Base-by-base conservation (phyloP, 2,113 vertebrate species). In the Lonchura striata region DNA sequence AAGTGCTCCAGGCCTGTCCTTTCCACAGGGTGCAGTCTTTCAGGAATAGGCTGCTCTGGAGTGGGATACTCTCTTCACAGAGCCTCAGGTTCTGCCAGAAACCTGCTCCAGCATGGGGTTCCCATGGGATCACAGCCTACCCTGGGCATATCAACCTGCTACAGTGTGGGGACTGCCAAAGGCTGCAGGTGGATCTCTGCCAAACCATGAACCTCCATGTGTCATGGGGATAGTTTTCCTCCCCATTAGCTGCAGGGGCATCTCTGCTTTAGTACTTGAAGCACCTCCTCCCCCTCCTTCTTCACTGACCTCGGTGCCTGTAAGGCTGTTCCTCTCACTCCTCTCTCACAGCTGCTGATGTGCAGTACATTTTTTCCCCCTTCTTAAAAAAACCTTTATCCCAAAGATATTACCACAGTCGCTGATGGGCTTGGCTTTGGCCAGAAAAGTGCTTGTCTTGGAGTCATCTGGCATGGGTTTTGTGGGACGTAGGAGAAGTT, bases 131-230 rank as follows among this genome's bases (percentile, higher is more conserved):
- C 33, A 59, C 44, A 52, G 33, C 11, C 44, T 57, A 24, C 27
- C 18, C 33, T 52, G 33, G 3, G 4, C 13, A 17, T 44, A 52
- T 39, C 27, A 30, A 2, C 10, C 19, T 46, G 23, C 9, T 66
- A 13, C 7, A 52, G 6, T 8, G 2, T n/a, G 28, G 27, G 6
- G 13, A 9, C 4, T 1, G 3, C 19, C 44, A 46, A 0, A 0
- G 27, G 27, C 33, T 81, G 33, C 35, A 50, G 44, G 13, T 33
- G 27, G 33, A 59, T 59, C 24, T 52, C 22, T 52, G 27, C 28
- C 74, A 15, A 52, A 46, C 13, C 15, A 10, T 22, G 35, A 31
- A 42, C 35, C 13, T n/a, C 68, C 60, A 59, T 7, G 33, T 81
- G 13, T 11, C 23, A 39, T 10, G 3, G 24, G 7, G 3, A 21